Percentiles rank a stretch among this genome's conserved stretches.
Evolutionary conservation across 2,113 vertebrate genomes (phyloP).

Genomic region (Ceuthmochares aereus): DNA sequence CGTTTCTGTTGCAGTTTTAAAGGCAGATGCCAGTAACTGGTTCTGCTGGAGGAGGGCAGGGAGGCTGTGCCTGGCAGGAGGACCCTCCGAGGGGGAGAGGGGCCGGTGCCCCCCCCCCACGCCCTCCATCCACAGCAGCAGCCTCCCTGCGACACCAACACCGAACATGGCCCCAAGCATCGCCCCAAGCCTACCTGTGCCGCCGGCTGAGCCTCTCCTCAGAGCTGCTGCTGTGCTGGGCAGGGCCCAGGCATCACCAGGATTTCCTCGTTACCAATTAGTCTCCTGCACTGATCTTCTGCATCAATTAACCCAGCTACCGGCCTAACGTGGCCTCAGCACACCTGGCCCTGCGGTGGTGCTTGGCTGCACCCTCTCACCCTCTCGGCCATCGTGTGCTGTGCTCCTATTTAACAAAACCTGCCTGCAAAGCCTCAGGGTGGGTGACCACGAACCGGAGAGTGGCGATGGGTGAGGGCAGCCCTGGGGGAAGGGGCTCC

Average conservation of each 20-base stretch:
- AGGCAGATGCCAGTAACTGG: not conserved
- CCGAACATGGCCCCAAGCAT: too few relatives aligned
- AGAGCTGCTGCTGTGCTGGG: not conserved
- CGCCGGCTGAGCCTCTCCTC: rapidly evolving
- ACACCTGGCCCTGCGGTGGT: not conserved
- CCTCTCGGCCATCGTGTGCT: rapidly evolving
- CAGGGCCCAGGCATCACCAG: not conserved
- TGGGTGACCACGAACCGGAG: not conserved
- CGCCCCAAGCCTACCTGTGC: not conserved
- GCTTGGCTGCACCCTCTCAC: not conserved
- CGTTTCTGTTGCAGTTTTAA: rapidly evolving
- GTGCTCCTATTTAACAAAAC: not conserved
- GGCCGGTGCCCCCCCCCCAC: not conserved
- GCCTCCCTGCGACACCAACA: not conserved
- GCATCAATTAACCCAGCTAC: not conserved
- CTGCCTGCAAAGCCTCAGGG: too few relatives aligned
- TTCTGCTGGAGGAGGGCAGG: rapidly evolving
- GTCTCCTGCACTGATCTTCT: not conserved
- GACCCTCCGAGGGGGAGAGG: not conserved
- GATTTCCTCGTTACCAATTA: rapidly evolving
- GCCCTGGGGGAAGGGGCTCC: rapidly evolving
- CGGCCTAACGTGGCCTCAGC: not conserved
- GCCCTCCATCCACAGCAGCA: not conserved
- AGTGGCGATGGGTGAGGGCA: not conserved
- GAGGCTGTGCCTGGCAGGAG: not conserved